phyloP scores from a whole-genome alignment of 2,888 invertebrate genomes.

The Bellardia pandia region DNA sequence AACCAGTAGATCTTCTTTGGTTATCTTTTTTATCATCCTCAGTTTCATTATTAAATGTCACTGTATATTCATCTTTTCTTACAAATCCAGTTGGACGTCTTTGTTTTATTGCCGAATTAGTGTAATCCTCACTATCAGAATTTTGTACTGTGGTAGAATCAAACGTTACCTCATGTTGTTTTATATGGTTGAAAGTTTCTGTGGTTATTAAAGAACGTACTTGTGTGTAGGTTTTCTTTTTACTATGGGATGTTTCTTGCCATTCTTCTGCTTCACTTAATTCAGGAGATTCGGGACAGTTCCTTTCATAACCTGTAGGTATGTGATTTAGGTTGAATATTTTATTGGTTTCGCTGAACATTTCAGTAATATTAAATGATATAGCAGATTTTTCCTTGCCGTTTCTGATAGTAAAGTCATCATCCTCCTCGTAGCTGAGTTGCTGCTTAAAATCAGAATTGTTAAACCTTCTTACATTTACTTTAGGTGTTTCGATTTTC shows the following conservation, averaged over 20 bases:
- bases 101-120: conserved; percentile 19
- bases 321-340: conserved; percentile 18
- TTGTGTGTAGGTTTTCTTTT: conserved; percentile 34
- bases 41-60: conserved; percentile 37
- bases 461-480: conserved; percentile 46
- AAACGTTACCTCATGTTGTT: conserved; percentile 28
- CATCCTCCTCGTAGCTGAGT: conserved; percentile 12
- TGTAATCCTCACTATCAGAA: background rate
- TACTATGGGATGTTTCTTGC: background rate
- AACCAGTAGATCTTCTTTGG: conserved; percentile 41
- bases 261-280: conserved; percentile 16
- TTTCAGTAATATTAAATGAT: background rate
- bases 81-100: conserved; percentile 53
- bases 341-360: background rate
- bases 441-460: background rate
- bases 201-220: conserved; percentile 37
- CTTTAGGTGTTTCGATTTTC: conserved; percentile 58
- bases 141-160: background rate
- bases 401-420: background rate
- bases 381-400: background rate
- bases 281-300: background rate
- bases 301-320: conserved; percentile 39
- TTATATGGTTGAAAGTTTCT: background rate
- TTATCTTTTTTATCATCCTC: conserved; percentile 18
- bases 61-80: conserved; percentile 22